phyloP scores from a whole-genome alignment of 1,140 invertebrate genomes.

The roundworm (Caenorhabditis elegans) region DNA sequence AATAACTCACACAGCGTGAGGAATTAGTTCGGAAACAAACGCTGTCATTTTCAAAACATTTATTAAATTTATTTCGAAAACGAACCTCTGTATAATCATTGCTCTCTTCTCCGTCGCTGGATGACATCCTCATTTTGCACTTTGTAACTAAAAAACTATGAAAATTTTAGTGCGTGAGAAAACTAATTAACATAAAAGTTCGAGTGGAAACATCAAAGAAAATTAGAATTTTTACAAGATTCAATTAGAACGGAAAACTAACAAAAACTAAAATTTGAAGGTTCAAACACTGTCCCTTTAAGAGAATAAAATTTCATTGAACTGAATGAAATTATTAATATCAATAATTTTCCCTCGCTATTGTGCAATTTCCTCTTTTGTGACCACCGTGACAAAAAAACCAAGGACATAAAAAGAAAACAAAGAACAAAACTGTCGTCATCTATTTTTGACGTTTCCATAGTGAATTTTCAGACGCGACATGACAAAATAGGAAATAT shows the following conservation, averaged over 20 bases:
- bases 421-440: neutral
- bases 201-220: too few relatives aligned
- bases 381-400: neutral
- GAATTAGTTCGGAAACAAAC: neutral
- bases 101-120: neutral
- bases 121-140: neutral
- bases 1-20: too few relatives aligned
- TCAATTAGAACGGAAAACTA: too few relatives aligned
- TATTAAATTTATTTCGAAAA: neutral
- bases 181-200: too few relatives aligned
- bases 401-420: neutral
- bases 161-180: too few relatives aligned
- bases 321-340: too few relatives aligned
- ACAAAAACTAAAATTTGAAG: too few relatives aligned
- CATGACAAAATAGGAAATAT: neutral
- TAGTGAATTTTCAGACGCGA: neutral
- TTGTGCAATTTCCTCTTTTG: neutral
- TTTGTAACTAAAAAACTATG: too few relatives aligned
- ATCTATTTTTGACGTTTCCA: constrained; percentile 14
- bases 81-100: neutral
- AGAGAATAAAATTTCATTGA: too few relatives aligned
- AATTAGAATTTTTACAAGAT: too few relatives aligned
- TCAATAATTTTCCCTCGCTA: too few relatives aligned
- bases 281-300: too few relatives aligned
- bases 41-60: neutral